Base-by-base conservation (phyloP, 2,888 invertebrate genomes). In the Patella depressa region DNA sequence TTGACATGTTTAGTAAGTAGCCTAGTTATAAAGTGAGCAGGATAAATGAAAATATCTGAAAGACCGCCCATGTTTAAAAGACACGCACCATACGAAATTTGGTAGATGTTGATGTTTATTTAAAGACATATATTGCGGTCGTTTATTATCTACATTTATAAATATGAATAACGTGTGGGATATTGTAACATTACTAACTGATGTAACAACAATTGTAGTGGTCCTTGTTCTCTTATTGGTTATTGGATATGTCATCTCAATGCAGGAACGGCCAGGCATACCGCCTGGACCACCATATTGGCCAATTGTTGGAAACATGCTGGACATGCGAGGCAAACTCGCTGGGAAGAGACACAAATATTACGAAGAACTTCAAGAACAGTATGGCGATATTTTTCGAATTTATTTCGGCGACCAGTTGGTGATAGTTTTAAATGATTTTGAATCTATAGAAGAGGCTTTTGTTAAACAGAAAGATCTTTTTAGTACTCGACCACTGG, bases 371-470 rank as follows among this genome's bases (percentile, higher is more conserved):
- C 65, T 65, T n/a, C n/a, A n/a, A 65, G 65, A 65, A 24, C 19
- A 65, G 24, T 65, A 65, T 65, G 65, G 65, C 11, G 19, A n/a
- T 19, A 4, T 65, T n/a, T 65, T 65, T 12, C n/a, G 65, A n/a
- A 9, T 65, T 7, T 65, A 65, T 65, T 65, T 65, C 24, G 19
- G 65, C n/a, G n/a, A n/a, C 19, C n/a, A 65, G 65, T 65, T 65
- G 19, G 12, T 65, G 65, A 65, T 65, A 65, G 65, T 65, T 65
- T 24, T 65, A n/a, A 65, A 65, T 65, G 65, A 65, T 3, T n/a
- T n/a, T 12, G 65, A 65, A 11, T n/a, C 65, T 19, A 19, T 65
- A 65, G 65, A 65, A n/a, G 65, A 65, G 65, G 65, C 65, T 7
- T 65, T 65, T 19, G 65, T 65, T 65, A 65, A 65, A 12, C 65